phyloP scores from a whole-genome alignment of 2,888 invertebrate genomes.

The Chrysolina oricalcia region DNA sequence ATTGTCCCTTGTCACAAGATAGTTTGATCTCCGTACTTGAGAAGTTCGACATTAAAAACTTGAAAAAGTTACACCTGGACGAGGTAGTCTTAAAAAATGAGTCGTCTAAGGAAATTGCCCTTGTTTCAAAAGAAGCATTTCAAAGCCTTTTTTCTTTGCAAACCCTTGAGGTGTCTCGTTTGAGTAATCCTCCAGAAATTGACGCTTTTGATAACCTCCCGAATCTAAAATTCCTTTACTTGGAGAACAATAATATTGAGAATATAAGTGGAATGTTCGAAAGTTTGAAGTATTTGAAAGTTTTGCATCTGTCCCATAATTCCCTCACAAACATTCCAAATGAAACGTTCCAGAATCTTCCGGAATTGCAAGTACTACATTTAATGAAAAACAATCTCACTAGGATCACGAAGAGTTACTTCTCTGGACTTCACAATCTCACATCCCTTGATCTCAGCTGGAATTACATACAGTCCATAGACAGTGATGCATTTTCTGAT shows the following conservation, averaged over 20 bases:
- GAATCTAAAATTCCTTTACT: conserved; percentile 53
- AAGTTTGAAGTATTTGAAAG: conserved; percentile 77
- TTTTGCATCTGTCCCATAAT: conserved; percentile 82
- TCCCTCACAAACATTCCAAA: conserved; percentile 76
- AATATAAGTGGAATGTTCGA: conserved; percentile 77
- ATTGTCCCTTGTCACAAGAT: conserved; percentile 74
- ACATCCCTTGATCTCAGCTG: conserved; percentile 80
- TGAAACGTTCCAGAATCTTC: conserved; percentile 77
- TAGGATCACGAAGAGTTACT: conserved; percentile 73
- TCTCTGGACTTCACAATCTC: conserved; percentile 78
- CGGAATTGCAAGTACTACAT: conserved; percentile 78
- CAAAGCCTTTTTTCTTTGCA: conserved; percentile 24
- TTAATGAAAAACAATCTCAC: conserved; percentile 76
- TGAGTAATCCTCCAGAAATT: conserved; percentile 37
- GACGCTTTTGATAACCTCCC: conserved; percentile 56
- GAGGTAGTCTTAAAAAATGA: conserved; percentile 14
- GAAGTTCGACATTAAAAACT: conserved; percentile 68
- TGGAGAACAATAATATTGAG: conserved; percentile 53
- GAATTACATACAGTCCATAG: conserved; percentile 78
- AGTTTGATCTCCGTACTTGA: conserved; percentile 73
- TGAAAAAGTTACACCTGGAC: conserved; percentile 30
- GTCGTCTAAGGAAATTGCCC: neutral
- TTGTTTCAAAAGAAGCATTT: conserved; percentile 39
- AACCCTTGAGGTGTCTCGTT: conserved; percentile 14
- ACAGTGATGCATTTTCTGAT: conserved; percentile 75